Percentiles rank a stretch among this genome's conserved stretches.
phyloP scores from a whole-genome alignment of 2,888 invertebrate species.

The Mesorhabditis sp. region DNA sequence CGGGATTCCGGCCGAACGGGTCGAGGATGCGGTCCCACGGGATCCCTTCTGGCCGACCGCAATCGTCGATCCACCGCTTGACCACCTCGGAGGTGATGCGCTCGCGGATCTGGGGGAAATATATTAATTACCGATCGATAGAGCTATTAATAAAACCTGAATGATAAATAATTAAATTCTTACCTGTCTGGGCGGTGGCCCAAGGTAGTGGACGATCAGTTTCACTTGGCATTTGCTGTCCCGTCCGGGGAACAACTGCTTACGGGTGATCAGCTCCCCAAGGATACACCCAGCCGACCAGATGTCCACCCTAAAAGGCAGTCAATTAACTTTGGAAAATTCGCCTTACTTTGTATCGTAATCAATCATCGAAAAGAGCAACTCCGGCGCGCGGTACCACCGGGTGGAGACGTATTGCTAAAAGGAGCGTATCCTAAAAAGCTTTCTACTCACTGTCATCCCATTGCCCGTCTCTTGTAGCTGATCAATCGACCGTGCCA shows the following conservation, averaged over 20 bases:
- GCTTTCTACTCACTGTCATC: slow-evolving; percentile 38
- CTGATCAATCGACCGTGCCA: slow-evolving; percentile 53
- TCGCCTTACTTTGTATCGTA: slow-evolving; percentile 58
- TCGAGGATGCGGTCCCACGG: slow-evolving; percentile 42
- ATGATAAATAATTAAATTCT: background rate
- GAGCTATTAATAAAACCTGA: background rate
- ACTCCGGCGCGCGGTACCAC: slow-evolving; percentile 61
- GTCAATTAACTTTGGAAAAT: background rate
- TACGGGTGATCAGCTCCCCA: slow-evolving; percentile 63
- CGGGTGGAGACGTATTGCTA: slow-evolving; percentile 61
- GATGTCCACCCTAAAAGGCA: slow-evolving; percentile 59
- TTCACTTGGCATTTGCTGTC: slow-evolving; percentile 53
- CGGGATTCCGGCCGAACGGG: background rate
- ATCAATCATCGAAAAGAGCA: slow-evolving; percentile 60
- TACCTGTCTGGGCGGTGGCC: slow-evolving; percentile 59
- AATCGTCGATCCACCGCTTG: slow-evolving; percentile 55
- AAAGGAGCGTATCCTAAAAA: background rate
- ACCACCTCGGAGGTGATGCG: slow-evolving; percentile 59
- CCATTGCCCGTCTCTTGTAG: slow-evolving; percentile 24
- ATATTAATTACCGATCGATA: background rate
- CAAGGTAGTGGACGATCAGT: slow-evolving; percentile 60
- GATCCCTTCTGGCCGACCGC: slow-evolving; percentile 50
- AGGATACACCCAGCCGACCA: slow-evolving; percentile 64
- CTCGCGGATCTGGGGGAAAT: slow-evolving; percentile 11
- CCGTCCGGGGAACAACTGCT: slow-evolving; percentile 61